A percentile compares a stretch with the other conserved stretches of the same genome.
These are phyloP conservation scores for Scylla paramamosain DNA, from an alignment of 1,140 invertebrate species.

Conservation along the genomic window DNA sequence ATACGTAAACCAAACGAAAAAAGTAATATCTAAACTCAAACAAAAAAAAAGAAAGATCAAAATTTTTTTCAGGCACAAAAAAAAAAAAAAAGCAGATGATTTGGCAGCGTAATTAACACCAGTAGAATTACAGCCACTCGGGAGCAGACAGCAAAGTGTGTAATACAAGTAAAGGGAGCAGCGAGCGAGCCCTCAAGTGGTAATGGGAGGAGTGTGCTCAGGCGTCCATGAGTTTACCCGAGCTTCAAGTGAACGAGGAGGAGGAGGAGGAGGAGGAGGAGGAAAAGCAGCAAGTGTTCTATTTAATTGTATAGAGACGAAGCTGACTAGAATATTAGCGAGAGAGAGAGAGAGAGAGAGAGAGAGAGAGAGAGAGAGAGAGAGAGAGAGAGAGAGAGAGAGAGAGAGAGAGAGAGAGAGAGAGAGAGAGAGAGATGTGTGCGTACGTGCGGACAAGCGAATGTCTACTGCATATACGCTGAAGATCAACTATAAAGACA, in stretches of 20 bases:
- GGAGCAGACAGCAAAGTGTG: not conserved
- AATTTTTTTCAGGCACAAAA: not conserved
- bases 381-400: not conserved
- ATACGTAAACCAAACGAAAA: not conserved
- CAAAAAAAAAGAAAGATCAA: not conserved
- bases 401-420: constrained; percentile 15
- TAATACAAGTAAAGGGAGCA: not conserved
- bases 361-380: not conserved
- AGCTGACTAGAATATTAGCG: not conserved
- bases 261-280: not conserved
- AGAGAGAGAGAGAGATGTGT: too few species aligned
- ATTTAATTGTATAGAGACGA: constrained; percentile 1
- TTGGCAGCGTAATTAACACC: not conserved
- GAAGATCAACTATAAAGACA: not conserved
- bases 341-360: not conserved
- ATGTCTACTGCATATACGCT: too few species aligned
- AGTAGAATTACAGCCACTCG: not conserved
- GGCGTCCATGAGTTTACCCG: not conserved
- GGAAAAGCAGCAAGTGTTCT: not conserved
- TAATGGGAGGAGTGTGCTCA: not conserved
- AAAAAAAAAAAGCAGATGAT: not conserved
- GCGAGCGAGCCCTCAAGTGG: not conserved
- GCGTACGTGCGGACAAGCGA: too few species aligned
- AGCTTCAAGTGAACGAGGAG: too few species aligned
- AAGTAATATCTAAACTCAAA: not conserved